Evolutionary conservation across 2,797 vertebrate species (phyloP).

Genomic region (Pangasius djambal): DNA sequence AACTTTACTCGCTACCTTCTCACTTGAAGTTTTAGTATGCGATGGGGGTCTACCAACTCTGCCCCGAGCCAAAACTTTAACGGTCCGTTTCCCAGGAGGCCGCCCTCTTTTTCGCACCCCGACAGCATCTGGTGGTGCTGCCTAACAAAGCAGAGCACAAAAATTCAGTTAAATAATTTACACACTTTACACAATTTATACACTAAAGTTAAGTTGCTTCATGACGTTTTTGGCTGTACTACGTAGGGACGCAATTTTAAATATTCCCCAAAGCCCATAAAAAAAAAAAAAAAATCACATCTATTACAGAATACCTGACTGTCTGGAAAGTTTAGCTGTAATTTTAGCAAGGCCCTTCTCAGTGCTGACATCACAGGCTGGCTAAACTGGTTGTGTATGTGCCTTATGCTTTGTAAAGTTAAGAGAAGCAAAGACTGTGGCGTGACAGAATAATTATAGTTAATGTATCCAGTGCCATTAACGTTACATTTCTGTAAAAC

Average conservation of each 20-base stretch:
- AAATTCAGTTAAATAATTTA: background rate
- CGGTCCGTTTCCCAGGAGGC: conserved; percentile 73
- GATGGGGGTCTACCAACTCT: conserved; percentile 65
- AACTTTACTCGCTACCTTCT: conserved; percentile 53
- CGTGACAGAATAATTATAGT: background rate
- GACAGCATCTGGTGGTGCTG: conserved; percentile 46
- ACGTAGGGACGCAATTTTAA: background rate
- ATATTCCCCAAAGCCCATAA: background rate
- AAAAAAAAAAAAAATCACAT: background rate
- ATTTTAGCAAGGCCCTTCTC: background rate
- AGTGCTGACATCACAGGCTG: background rate
- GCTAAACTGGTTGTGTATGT: conserved; percentile 9
- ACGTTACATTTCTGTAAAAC: background rate
- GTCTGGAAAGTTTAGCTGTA: background rate
- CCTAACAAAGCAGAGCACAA: conserved; percentile 50
- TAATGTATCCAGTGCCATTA: background rate
- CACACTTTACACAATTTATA: too few species aligned
- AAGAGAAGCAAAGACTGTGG: background rate
- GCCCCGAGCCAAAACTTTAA: conserved; percentile 45
- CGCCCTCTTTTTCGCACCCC: conserved; percentile 73
- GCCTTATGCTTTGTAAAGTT: background rate
- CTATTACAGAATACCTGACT: background rate
- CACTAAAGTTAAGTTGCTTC: background rate
- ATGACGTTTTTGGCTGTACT: background rate
- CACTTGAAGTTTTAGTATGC: conserved; percentile 35